These are phyloP conservation scores for Drosophila mimica DNA, from an alignment of 2,888 invertebrate genomes.

Conservation along the genomic window DNA sequence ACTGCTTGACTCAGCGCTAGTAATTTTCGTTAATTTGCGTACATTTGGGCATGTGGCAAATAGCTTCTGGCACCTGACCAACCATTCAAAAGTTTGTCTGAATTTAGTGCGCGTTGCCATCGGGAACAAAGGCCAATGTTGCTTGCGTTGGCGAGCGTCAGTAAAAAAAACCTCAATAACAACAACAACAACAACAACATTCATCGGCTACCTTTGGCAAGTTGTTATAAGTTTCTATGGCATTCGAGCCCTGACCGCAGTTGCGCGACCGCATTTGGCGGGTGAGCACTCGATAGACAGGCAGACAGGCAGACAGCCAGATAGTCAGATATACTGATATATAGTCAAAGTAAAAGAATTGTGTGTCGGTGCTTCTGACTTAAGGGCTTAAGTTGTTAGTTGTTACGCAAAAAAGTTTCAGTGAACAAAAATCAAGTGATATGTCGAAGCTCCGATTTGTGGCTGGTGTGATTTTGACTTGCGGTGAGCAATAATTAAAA, in stretches of 20 bases:
- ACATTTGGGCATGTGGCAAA: background rate
- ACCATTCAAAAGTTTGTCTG: slow-evolving; percentile 17
- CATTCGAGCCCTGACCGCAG: slow-evolving; percentile 62
- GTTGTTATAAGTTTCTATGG: slow-evolving; percentile 64
- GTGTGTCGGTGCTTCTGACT: slow-evolving; percentile 10
- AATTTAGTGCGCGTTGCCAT: slow-evolving; percentile 4
- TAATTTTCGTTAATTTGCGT: background rate
- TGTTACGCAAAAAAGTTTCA: background rate
- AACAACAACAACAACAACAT: slow-evolving; percentile 27
- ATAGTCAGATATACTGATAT: background rate
- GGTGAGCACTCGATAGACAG: slow-evolving; percentile 56
- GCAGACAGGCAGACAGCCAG: background rate
- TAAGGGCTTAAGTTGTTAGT: slow-evolving; percentile 20
- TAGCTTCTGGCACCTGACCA: slow-evolving; percentile 9
- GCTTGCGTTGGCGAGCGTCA: slow-evolving; percentile 19
- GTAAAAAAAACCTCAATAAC: slow-evolving; percentile 23
- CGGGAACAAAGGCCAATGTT: slow-evolving; percentile 25
- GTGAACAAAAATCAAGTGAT: slow-evolving; percentile 1
- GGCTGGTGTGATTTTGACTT: slow-evolving; percentile 25
- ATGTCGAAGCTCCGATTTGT: slow-evolving; percentile 30
- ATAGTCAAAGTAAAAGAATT: slow-evolving; percentile 9
- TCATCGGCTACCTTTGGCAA: slow-evolving; percentile 40
- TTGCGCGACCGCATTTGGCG: slow-evolving; percentile 74
- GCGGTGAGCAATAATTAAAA: slow-evolving; percentile 33
- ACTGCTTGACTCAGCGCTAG: slow-evolving; percentile 7